Percentiles rank a stretch among this genome's conserved stretches.
phyloP scores from a whole-genome alignment of 2,888 invertebrate species.

The Eudasyphora cyanicolor region DNA sequence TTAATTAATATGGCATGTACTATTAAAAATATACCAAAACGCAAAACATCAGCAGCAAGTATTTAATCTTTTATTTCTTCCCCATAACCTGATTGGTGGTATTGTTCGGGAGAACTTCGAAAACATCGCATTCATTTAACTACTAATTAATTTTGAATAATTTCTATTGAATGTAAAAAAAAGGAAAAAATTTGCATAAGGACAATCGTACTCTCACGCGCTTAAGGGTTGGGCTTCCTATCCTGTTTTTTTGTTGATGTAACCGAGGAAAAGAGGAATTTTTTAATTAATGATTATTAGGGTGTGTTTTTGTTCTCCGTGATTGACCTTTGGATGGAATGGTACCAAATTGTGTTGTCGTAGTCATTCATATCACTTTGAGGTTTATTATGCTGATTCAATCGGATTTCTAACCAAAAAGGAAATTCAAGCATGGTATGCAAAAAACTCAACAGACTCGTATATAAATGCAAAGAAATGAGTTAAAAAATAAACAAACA shows the following conservation, averaged over 20 bases:
- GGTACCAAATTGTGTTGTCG: background rate
- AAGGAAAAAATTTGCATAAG: background rate
- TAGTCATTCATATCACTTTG: background rate
- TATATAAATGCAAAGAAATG: no score
- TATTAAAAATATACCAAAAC: background rate
- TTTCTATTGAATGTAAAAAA: slow-evolving; percentile 12
- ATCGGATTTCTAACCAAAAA: slow-evolving; percentile 5
- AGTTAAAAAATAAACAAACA: no score
- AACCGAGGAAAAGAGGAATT: background rate
- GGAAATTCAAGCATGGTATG: background rate
- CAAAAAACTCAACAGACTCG: background rate
- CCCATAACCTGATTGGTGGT: background rate
- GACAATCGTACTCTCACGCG: background rate
- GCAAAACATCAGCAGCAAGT: no score
- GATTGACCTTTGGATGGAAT: slow-evolving; percentile 9
- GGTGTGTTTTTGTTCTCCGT: slow-evolving; percentile 8
- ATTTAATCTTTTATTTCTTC: background rate
- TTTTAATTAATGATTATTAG: slow-evolving; percentile 27
- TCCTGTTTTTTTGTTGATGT: background rate
- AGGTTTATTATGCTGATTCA: slow-evolving; percentile 30
- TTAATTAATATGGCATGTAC: slow-evolving; percentile 1
- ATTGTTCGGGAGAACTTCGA: background rate
- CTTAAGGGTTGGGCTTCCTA: background rate
- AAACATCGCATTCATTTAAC: background rate
- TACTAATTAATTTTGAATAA: slow-evolving; percentile 15